Evolutionary conservation across 1,140 invertebrate genomes (phyloP).

Genomic region (Mycetomoellerius zeteki): DNA sequence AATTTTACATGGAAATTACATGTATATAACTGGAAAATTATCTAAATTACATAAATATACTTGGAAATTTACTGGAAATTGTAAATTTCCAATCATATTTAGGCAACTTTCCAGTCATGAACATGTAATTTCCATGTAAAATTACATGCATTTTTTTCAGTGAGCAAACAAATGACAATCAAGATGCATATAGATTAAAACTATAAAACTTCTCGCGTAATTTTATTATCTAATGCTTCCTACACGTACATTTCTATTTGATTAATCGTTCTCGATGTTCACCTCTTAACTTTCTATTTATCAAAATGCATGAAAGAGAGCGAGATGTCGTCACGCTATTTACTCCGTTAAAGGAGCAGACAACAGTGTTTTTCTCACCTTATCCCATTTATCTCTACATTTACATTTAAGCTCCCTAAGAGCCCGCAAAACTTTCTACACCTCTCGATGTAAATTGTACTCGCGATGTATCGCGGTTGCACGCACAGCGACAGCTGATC

Average conservation of each 20-base stretch:
- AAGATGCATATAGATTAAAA: background rate
- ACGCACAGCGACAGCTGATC: slow-evolving; percentile 63
- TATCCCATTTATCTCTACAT: background rate
- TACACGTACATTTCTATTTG: background rate
- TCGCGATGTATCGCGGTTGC: background rate
- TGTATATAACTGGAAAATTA: no score
- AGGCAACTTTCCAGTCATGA: no score
- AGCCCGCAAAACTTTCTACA: slow-evolving; percentile 28
- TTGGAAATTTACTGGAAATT: no score
- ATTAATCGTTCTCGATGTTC: slow-evolving; percentile 1
- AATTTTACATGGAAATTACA: no score
- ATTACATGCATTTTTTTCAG: no score
- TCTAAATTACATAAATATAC: no score
- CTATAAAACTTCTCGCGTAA: background rate
- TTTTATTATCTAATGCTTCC: slow-evolving; percentile 5
- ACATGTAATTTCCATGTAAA: no score
- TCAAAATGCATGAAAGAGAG: slow-evolving; percentile 35
- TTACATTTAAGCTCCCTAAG: slow-evolving; percentile 15
- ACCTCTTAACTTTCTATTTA: slow-evolving; percentile 46
- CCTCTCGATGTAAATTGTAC: slow-evolving; percentile 1
- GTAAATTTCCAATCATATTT: no score
- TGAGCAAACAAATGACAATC: background rate
- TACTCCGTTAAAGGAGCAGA: slow-evolving; percentile 16
- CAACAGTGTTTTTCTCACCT: slow-evolving; percentile 1
- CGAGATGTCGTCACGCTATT: slow-evolving; percentile 45